These are phyloP conservation scores for Cydia amplana DNA, from an alignment of 1,140 invertebrate species.

Conservation along the genomic window DNA sequence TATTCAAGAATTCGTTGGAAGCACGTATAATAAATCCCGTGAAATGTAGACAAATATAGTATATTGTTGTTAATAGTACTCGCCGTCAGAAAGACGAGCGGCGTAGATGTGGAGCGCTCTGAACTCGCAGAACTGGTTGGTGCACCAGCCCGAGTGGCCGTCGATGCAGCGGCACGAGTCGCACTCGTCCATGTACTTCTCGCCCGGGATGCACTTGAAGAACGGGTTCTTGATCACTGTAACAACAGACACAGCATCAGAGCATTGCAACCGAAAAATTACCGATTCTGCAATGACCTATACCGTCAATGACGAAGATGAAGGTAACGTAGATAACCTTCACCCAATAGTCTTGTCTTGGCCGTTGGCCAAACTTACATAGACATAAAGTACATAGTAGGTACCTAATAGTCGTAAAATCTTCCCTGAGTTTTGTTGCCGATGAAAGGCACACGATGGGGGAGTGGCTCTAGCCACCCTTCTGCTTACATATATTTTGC, in stretches of 20 bases:
- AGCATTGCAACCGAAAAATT: too few species aligned
- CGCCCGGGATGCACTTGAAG: slow-evolving; percentile 73
- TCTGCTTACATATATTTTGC: too few species aligned
- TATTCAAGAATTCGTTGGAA: background rate
- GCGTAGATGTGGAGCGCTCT: slow-evolving; percentile 68
- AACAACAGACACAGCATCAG: background rate
- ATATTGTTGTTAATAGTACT: slow-evolving; percentile 55
- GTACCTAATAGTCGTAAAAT: too few species aligned
- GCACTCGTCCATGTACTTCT: slow-evolving; percentile 77
- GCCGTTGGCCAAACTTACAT: too few species aligned
- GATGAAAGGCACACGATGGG: too few species aligned
- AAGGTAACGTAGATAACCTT: too few species aligned
- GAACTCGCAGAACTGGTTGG: slow-evolving; percentile 72
- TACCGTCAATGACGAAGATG: too few species aligned
- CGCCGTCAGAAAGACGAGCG: slow-evolving; percentile 65
- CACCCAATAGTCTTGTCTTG: too few species aligned
- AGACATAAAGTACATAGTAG: too few species aligned
- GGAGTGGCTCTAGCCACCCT: too few species aligned
- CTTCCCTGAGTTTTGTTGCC: too few species aligned
- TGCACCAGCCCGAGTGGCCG: slow-evolving; percentile 68
- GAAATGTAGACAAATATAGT: background rate
- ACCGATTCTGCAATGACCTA: too few species aligned
- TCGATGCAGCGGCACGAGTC: slow-evolving; percentile 72
- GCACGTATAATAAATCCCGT: background rate
- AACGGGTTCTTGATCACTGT: slow-evolving; percentile 75